Evolutionary conservation across 2,113 vertebrate genomes (phyloP), one percentile per base, ranked within the genome.

Genomic region (Microcebus tavaratra): DNA sequence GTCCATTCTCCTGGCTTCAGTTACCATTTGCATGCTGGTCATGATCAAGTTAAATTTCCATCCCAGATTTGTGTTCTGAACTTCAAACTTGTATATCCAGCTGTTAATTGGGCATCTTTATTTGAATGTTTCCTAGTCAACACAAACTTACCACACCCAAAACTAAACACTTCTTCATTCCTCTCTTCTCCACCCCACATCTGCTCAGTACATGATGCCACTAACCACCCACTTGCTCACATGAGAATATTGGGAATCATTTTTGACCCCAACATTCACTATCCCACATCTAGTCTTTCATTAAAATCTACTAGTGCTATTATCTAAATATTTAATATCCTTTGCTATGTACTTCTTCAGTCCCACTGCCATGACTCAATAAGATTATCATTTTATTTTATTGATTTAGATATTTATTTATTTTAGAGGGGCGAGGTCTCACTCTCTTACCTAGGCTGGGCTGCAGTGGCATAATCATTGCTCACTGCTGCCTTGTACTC

Each of bases 381-480:
- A n/a, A 50, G 48, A 48, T 39, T 65, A 53, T 53, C 65, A 57
- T 93, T 94, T 92, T 75, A 57, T 95, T 94, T 92, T 75, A 23
- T 61, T 61, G 25, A 63, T 63, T 63, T 27, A 63, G 25, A 63
- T 27, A 63, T 27, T 63, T 63, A 27, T 25, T 61, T 61, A 61
- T 61, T 61, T 61, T 61, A 61, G 59, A 61, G 8, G 23, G 25
- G 10, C 12, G 27, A 4, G 27, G 25, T 63, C 59, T 63, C 59
- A 20, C 5, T 63, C 59, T 63, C 9, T 63, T 25, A 63, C 59
- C 59, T 10, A 63, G 27, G 10, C 61, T 63, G 27, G 25, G 61
- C 4, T 63, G 61, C 27, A 63, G 61, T 63, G 27, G 61, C 9
- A 5, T 27, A 12, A 29, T 63, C 61, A 63, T 27, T 63, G 61